Evolutionary conservation across 2,797 vertebrate species (phyloP), one percentile per base, ranked within the genome.

Genomic region (Iguana delicatissima): DNA sequence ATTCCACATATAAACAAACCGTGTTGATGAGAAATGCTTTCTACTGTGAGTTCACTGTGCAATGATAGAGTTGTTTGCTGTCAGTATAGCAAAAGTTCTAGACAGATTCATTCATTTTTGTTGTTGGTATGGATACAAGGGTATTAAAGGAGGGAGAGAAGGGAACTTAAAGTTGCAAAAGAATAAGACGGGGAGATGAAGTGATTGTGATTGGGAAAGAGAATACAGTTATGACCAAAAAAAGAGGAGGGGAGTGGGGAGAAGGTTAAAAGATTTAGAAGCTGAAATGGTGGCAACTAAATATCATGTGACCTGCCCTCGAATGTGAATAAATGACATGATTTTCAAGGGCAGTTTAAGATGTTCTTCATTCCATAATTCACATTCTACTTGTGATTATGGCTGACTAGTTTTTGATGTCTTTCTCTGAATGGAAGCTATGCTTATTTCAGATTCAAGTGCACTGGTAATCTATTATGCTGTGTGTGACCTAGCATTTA

Each of bases 181-280:
- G 92, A 87, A 89, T 89, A 57, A 3, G 4, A 29, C n/a, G 14
- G 67, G 35, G 38, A 29, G 46, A 92, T 24, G 72, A 92, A 13
- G n/a, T 76, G 16, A 67, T 26, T 88, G 88, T 91, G 72, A 93
- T 80, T 29, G 42, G 22, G 32, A 38, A 74, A 74, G 82, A 86
- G 80, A 38, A 62, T 22, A 87, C n/a, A 73, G 72, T 64, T 80
- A 42, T 84, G 80, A 62, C 32, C 73, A 55, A 84, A 85, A 84
- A 74, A 84, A 81, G 35, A 26, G 32, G 85, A 86, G 86, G 1
- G 10, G 52, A 72, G 24, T 20, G 59, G 16, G 18, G 32, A 85
- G 82, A 82, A 77, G 84, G 62, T 88, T 85, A 91, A 91, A 94
- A 93, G 73, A 88, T 86, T 91, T 89, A 89, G 69, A 81, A 22